Evolutionary conservation across 2,113 vertebrate species (phyloP).

Genomic region (Seriola rivoliana): DNA sequence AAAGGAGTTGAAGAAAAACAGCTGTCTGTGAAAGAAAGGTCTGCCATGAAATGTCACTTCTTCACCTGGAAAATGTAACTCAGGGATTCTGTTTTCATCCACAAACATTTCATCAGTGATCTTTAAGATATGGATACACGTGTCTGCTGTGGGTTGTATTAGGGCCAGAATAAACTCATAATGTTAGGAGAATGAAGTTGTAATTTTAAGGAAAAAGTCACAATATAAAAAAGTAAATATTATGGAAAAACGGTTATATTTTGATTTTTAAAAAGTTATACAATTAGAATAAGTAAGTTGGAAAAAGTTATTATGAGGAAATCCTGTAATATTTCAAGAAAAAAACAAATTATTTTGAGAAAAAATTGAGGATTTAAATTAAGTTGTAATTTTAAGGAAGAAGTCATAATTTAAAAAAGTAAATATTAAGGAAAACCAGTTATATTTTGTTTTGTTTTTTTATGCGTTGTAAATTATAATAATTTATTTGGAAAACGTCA

Average conservation of each 20-base stretch:
- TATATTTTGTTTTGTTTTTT: too few relatives aligned
- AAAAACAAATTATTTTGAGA: too few relatives aligned
- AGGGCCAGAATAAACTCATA: background rate
- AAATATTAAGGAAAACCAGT: too few relatives aligned
- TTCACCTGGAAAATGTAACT: constrained; percentile 61
- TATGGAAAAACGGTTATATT: background rate
- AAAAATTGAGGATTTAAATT: too few relatives aligned
- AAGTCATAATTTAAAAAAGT: too few relatives aligned
- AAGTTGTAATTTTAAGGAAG: too few relatives aligned
- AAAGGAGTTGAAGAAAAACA: constrained; percentile 8
- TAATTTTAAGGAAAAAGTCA: background rate
- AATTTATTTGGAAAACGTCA: background rate
- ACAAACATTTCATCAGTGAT: constrained; percentile 3
- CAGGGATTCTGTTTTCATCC: constrained; percentile 74
- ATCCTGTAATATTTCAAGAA: too few relatives aligned
- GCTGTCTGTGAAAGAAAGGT: constrained; percentile 5
- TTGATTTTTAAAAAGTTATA: background rate
- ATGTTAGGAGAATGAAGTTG: background rate
- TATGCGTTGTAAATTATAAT: too few relatives aligned
- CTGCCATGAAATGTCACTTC: constrained; percentile 45
- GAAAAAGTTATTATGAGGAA: too few relatives aligned
- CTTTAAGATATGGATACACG: background rate
- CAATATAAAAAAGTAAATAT: background rate
- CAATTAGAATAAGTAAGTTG: background rate
- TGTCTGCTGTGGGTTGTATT: constrained; percentile 15